Conservation (phyloP, 2,888 invertebrate genomes). For the Orgyia antiqua region DNA sequence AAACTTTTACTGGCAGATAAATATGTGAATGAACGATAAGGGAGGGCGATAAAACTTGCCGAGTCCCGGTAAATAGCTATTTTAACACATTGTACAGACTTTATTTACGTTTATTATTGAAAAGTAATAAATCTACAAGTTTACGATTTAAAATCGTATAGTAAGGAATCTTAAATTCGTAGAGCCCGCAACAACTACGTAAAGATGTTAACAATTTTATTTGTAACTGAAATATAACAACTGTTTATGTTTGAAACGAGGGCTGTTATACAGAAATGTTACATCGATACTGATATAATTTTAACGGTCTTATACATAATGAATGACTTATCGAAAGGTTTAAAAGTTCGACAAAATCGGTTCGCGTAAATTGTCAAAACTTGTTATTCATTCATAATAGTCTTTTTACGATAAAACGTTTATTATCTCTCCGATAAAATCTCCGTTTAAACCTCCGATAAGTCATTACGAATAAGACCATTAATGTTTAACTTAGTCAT, state of each 20-base stretch:
- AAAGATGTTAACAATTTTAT: conserved; percentile 31
- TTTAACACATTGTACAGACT: conserved; percentile 21
- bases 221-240: conserved; percentile 31
- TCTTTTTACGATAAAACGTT: too few relatives aligned
- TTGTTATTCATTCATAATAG: too few relatives aligned
- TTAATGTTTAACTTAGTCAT: too few relatives aligned
- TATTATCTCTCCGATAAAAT: too few relatives aligned
- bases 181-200: conserved; percentile 26
- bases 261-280: too few relatives aligned
- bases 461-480: too few relatives aligned
- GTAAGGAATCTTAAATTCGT: conserved; percentile 26
- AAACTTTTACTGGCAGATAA: conserved; percentile 16
- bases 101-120: conserved; percentile 27
- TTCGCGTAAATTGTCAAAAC: too few relatives aligned
- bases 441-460: too few relatives aligned
- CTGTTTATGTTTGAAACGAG: conserved; percentile 26
- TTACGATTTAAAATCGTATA: conserved; percentile 25
- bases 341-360: too few relatives aligned
- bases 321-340: too few relatives aligned
- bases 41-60: conserved; percentile 21
- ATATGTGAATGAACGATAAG: conserved; percentile 20
- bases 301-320: too few relatives aligned
- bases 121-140: conserved; percentile 27
- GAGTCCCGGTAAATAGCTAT: conserved; percentile 20
- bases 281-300: too few relatives aligned